Evolutionary conservation across 2,113 vertebrate genomes (phyloP).

Genomic region (Oryzias melastigma): DNA sequence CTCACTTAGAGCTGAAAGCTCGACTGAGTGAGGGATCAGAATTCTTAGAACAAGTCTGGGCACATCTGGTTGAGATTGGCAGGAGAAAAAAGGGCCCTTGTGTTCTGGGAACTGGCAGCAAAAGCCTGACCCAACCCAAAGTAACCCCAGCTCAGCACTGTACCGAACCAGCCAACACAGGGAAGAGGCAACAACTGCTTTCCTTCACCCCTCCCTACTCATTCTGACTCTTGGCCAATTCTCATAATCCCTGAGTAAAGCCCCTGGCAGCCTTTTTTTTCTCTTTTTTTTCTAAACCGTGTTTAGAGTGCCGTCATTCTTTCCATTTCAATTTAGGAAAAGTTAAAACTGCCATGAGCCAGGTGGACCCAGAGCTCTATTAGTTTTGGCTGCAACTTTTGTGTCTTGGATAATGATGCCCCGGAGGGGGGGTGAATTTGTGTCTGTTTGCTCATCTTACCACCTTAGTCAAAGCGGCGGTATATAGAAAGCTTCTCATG

Average conservation of each 20-base stretch:
- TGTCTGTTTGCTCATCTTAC: constrained; percentile 63
- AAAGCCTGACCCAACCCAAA: constrained; percentile 48
- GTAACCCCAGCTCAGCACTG: constrained; percentile 36
- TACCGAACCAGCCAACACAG: constrained; percentile 47
- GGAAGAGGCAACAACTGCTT: constrained; percentile 33
- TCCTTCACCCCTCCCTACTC: constrained; percentile 42
- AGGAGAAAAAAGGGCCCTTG: constrained; percentile 60
- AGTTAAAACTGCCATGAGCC: constrained; percentile 44
- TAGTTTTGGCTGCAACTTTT: constrained; percentile 58
- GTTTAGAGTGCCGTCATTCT: constrained; percentile 39
- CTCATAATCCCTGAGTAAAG: constrained; percentile 68
- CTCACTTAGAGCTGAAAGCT: constrained; percentile 15
- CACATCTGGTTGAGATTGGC: constrained; percentile 79
- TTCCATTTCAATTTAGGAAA: constrained; percentile 55
- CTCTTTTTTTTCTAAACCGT: constrained; percentile 47
- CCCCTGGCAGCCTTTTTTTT: constrained; percentile 44
- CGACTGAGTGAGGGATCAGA: constrained; percentile 37
- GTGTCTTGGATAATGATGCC: constrained; percentile 67
- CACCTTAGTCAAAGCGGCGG: constrained; percentile 44
- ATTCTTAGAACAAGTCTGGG: constrained; percentile 61
- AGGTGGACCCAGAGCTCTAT: constrained; percentile 63
- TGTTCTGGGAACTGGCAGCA: constrained; percentile 71
- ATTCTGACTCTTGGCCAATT: constrained; percentile 54
- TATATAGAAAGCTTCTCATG: constrained; percentile 61
- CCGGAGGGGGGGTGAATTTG: constrained; percentile 48